These are phyloP conservation scores for Phymastichus coffea DNA, from an alignment of 1,140 invertebrate species.

Conservation along the genomic window DNA sequence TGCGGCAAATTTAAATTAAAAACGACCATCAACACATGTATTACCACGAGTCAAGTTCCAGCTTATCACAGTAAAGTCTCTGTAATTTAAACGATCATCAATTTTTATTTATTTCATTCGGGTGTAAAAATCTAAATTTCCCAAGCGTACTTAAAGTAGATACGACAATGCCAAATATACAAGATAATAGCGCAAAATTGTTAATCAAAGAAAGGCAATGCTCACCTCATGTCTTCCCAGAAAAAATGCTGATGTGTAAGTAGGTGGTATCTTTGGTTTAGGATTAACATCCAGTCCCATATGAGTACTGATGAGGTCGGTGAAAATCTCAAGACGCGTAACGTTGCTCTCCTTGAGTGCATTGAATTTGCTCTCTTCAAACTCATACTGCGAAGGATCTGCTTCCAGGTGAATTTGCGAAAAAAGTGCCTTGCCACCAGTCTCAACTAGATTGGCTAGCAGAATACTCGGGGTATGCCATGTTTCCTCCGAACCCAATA, in stretches of 20 bases:
- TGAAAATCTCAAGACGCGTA: slow-evolving; percentile 74
- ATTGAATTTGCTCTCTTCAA: slow-evolving; percentile 65
- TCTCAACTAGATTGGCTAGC: slow-evolving; percentile 63
- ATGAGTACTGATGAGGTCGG: slow-evolving; percentile 70
- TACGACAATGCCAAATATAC: too few species aligned
- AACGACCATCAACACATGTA: too few species aligned
- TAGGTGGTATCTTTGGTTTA: slow-evolving; percentile 25
- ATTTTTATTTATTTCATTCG: too few species aligned
- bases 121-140: too few species aligned
- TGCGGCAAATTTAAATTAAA: too few species aligned
- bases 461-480: slow-evolving; percentile 82
- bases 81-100: too few species aligned
- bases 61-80: too few species aligned
- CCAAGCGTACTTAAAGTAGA: too few species aligned
- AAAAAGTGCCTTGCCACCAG: slow-evolving; percentile 73
- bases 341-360: slow-evolving; percentile 64
- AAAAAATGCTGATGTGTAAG: slow-evolving; percentile 71
- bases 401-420: slow-evolving; percentile 69
- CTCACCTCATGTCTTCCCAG: slow-evolving; percentile 75
- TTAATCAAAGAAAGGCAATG: too few species aligned
- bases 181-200: too few species aligned
- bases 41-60: too few species aligned
- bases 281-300: slow-evolving; percentile 68
- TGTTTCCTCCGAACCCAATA: slow-evolving; percentile 78
- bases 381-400: slow-evolving; percentile 58